A percentile compares a stretch with the other conserved stretches of the same genome.
Evolutionary conservation across 2,113 vertebrate genomes (phyloP).

Genomic region (Porphyrio hochstetteri): DNA sequence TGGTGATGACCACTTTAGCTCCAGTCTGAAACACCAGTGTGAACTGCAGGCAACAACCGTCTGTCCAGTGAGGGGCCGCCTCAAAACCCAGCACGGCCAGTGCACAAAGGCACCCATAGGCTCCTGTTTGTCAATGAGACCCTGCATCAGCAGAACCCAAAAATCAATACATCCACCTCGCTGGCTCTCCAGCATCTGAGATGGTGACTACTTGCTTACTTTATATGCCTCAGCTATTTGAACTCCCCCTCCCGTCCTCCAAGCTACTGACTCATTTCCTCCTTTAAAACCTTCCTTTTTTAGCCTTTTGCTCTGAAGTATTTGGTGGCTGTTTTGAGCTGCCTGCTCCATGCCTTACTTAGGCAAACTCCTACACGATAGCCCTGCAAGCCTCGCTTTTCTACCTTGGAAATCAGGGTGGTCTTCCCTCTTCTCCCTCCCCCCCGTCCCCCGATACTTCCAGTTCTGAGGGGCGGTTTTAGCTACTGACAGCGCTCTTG

Average conservation of each 20-base stretch:
- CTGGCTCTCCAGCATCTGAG: conserved; percentile 9
- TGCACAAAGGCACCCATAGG: accelerated
- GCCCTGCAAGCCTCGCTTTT: conserved; percentile 20
- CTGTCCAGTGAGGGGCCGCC: background rate
- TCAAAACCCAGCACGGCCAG: background rate
- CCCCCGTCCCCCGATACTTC: background rate
- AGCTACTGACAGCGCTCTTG: background rate
- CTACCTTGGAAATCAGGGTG: background rate
- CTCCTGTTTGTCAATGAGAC: background rate
- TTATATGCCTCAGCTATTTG: conserved; percentile 54
- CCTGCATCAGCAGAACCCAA: background rate
- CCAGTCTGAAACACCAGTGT: accelerated
- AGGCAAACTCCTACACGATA: conserved; percentile 54
- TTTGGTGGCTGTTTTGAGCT: conserved; percentile 8
- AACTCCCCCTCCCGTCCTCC: conserved; percentile 58
- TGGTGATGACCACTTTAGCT: background rate
- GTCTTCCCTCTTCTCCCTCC: background rate
- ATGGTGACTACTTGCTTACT: conserved; percentile 44
- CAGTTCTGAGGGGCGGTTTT: background rate
- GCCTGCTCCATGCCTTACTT: conserved; percentile 42
- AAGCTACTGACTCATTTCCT: conserved; percentile 78
- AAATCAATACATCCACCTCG: background rate
- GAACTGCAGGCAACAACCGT: background rate
- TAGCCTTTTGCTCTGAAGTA: conserved; percentile 23
- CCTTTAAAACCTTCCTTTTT: conserved; percentile 57